A percentile compares a stretch with the other conserved stretches of the same genome.
Evolutionary conservation across 2,888 invertebrate species (phyloP).

Genomic region (Phyllotreta cruciferae): DNA sequence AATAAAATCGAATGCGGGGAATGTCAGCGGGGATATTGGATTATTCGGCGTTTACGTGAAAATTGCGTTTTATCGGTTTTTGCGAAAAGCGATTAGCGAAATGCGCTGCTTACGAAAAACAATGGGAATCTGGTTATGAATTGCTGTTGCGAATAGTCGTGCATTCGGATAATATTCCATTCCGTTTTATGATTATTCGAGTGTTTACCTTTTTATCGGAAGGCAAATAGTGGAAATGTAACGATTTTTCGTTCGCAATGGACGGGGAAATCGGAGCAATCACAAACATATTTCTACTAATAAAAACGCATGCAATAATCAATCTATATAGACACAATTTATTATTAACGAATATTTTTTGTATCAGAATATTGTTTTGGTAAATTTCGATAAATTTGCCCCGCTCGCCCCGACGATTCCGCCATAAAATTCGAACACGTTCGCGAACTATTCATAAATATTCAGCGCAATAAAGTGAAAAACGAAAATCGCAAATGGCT

Average conservation of each 20-base stretch:
- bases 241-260: not conserved
- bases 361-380: not conserved
- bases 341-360: too few species aligned
- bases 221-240: conserved; percentile 10
- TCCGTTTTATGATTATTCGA: conserved; percentile 17
- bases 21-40: too few species aligned
- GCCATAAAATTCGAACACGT: not conserved
- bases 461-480: conserved; percentile 11
- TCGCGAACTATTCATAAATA: conserved; percentile 19
- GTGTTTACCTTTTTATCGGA: conserved; percentile 15
- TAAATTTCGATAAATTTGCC: not conserved
- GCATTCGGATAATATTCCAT: conserved; percentile 9
- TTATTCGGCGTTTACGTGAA: too few species aligned
- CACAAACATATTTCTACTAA: too few species aligned
- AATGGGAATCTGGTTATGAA: conserved; percentile 12
- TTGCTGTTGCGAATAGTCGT: conserved; percentile 11
- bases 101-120: conserved; percentile 14
- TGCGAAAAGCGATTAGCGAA: conserved; percentile 1
- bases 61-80: conserved; percentile 2
- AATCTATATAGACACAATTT: too few species aligned
- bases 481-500: conserved; percentile 20
- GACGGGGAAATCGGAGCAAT: not conserved
- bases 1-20: not conserved
- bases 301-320: too few species aligned
- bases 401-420: conserved; percentile 4